A percentile compares a stretch with the other conserved stretches of the same genome.
Evolutionary conservation across 2,113 vertebrate species (phyloP).

Genomic region (Seriola rivoliana): DNA sequence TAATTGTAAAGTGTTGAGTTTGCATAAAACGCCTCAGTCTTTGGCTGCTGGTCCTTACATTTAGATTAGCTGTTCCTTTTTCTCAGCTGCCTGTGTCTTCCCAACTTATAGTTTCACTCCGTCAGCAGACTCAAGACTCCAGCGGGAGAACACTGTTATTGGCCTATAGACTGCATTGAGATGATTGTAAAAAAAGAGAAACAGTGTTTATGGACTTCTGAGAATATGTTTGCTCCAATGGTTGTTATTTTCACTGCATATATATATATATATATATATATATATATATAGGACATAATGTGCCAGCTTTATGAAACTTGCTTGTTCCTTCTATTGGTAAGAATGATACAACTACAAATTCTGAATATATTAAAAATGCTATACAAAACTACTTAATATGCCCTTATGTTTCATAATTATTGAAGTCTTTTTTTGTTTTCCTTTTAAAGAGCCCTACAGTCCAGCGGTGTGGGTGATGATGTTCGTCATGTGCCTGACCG

Average conservation of each 20-base stretch:
- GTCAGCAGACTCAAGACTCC: conserved; percentile 72
- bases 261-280: not conserved
- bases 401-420: not conserved
- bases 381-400: not conserved
- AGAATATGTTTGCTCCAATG: conserved; percentile 47
- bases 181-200: conserved; percentile 51
- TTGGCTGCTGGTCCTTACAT: conserved; percentile 65
- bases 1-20: conserved; percentile 65
- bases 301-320: conserved; percentile 5
- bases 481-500: conserved; percentile 98
- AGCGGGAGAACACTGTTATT: conserved; percentile 63
- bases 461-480: conserved; percentile 98
- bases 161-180: conserved; percentile 64
- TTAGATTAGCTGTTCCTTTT: conserved; percentile 64
- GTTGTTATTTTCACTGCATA: conserved; percentile 35
- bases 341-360: not conserved
- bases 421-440: conserved; percentile 18
- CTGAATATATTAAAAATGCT: not conserved
- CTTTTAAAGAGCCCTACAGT: conserved; percentile 91
- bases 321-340: not conserved
- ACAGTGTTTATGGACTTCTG: conserved; percentile 59
- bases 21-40: conserved; percentile 63
- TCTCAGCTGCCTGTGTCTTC: conserved; percentile 61
- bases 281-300: not conserved
- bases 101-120: conserved; percentile 69